Evolutionary conservation across 1,140 invertebrate genomes (phyloP).

Genomic region (Macrostomum lignano): DNA sequence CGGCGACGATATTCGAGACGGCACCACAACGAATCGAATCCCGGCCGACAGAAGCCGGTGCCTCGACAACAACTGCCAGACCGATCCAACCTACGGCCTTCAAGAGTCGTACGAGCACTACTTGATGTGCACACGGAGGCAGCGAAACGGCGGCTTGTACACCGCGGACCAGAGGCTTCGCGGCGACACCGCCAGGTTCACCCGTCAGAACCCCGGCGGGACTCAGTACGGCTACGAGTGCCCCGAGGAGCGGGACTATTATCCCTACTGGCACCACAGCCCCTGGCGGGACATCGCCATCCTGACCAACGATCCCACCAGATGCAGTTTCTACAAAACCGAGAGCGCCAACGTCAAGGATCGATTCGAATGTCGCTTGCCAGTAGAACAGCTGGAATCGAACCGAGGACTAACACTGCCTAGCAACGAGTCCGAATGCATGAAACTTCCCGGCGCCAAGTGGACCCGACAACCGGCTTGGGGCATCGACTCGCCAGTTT

Average conservation of each 20-base stretch:
- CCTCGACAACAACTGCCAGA: constrained; percentile 16
- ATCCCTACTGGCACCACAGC: not conserved
- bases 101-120: constrained; percentile 17
- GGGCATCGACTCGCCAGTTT: too few species aligned
- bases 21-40: too few species aligned
- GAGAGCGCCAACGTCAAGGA: constrained; percentile 24
- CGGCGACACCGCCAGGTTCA: constrained; percentile 10
- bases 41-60: too few species aligned
- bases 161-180: constrained; percentile 14
- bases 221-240: constrained; percentile 9
- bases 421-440: too few species aligned
- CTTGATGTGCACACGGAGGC: constrained; percentile 11
- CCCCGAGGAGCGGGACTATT: too few species aligned
- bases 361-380: constrained; percentile 14
- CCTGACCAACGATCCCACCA: constrained; percentile 17
- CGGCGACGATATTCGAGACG: too few species aligned
- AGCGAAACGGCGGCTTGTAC: constrained; percentile 16
- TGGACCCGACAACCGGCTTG: too few species aligned
- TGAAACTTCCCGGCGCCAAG: too few species aligned
- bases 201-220: constrained; percentile 15
- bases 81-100: constrained; percentile 15
- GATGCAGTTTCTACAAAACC: constrained; percentile 15
- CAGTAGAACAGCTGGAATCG: too few species aligned
- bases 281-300: constrained; percentile 26
- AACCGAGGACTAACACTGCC: too few species aligned